phyloP scores from a whole-genome alignment of 2,797 vertebrate genomes.

The Rhynchonycteris naso region DNA sequence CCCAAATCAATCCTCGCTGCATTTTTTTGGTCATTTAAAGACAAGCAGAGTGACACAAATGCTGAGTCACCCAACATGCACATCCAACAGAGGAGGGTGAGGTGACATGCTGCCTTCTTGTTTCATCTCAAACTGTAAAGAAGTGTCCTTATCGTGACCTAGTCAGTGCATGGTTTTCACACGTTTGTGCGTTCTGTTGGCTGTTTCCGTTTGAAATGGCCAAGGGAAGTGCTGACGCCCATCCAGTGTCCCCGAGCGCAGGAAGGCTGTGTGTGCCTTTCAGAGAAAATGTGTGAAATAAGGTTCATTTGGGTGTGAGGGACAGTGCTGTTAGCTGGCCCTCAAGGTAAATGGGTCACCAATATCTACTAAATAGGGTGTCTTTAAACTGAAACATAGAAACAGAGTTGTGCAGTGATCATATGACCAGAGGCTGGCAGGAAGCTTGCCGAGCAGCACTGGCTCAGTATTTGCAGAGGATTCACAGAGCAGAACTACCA shows the following conservation, averaged over 20 bases:
- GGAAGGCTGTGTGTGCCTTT: not conserved
- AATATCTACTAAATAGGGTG: not conserved
- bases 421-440: not conserved
- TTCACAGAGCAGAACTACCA: not conserved
- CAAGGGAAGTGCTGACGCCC: too few species aligned
- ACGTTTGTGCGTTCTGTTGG: not conserved
- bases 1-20: rapidly evolving
- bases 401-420: too few species aligned
- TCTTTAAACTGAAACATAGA: not conserved
- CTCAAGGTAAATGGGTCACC: not conserved
- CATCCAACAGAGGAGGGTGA: not conserved
- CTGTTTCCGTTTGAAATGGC: not conserved
- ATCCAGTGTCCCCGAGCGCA: not conserved
- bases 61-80: rapidly evolving
- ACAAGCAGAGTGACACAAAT: not conserved
- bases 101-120: not conserved
- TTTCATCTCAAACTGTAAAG: not conserved
- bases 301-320: too few species aligned
- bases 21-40: too few species aligned
- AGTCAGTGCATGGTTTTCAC: rapidly evolving
- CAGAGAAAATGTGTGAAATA: too few species aligned
- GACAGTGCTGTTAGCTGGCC: not conserved
- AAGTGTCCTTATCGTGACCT: too few species aligned
- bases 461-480: not conserved
- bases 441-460: not conserved